These are phyloP conservation scores for Boloria selene DNA, from an alignment of 2,888 invertebrate species.

Conservation along the genomic window DNA sequence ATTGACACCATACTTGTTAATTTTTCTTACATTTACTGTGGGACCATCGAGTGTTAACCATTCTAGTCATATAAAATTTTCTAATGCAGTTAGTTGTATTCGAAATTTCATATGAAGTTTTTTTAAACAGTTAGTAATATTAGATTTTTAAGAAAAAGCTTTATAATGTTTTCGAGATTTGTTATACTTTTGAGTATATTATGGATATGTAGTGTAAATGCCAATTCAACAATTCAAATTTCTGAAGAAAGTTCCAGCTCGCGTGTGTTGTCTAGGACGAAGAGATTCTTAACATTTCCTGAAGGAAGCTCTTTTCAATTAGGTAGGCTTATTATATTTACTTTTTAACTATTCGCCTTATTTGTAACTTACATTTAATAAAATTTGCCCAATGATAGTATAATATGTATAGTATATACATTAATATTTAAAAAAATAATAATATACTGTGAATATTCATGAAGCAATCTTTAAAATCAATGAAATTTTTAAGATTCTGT, in stretches of 20 bases:
- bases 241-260: conserved; percentile 48
- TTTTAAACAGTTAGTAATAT: conserved; percentile 50
- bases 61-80: conserved; percentile 61
- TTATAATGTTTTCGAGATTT: neutral
- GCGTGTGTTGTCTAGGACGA: conserved; percentile 75
- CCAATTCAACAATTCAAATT: conserved; percentile 8
- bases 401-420: too few species aligned
- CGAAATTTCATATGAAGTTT: conserved; percentile 54
- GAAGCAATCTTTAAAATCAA: too few species aligned
- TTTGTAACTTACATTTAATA: too few species aligned
- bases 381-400: too few species aligned
- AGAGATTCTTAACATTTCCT: conserved; percentile 83
- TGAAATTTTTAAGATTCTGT: too few species aligned
- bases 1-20: conserved; percentile 71
- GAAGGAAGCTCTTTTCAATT: conserved; percentile 84
- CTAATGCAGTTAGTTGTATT: conserved; percentile 50
- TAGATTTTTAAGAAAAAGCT: conserved; percentile 32
- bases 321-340: conserved; percentile 58
- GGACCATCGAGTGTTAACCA: conserved; percentile 47
- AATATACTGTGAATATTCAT: too few species aligned
- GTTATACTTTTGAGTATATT: neutral
- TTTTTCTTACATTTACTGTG: conserved; percentile 58
- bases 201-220: neutral
- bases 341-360: too few species aligned
- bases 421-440: too few species aligned